phyloP scores from a whole-genome alignment of 2,888 invertebrate species.

The Polydesmus complanatus region DNA sequence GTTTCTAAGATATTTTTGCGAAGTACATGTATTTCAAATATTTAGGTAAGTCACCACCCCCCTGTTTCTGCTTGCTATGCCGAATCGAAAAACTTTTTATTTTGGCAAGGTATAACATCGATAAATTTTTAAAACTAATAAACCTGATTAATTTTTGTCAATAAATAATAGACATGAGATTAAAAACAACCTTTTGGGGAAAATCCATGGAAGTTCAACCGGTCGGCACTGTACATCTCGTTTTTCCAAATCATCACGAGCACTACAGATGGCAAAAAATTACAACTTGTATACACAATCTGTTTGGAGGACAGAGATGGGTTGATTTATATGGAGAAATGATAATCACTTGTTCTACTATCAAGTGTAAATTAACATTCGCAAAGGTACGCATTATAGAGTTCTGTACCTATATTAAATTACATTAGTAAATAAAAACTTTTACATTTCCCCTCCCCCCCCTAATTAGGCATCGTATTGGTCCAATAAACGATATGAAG shows the following conservation, averaged over 20 bases:
- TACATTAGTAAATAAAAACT: too few species aligned
- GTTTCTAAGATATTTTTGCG: neutral
- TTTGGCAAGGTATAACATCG: conserved; percentile 48
- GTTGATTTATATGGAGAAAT: conserved; percentile 76
- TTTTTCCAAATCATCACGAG: conserved; percentile 43
- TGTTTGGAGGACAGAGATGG: conserved; percentile 70
- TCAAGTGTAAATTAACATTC: conserved; percentile 62
- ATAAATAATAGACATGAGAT: conserved; percentile 54
- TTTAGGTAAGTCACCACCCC: conserved; percentile 67
- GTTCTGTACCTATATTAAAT: too few species aligned
- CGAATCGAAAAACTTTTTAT: conserved; percentile 56
- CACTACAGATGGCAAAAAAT: conserved; percentile 67
- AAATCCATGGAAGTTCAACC: conserved; percentile 83
- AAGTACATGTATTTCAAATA: neutral
- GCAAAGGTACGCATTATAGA: conserved; percentile 47
- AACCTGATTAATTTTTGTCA: conserved; percentile 14
- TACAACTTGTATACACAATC: conserved; percentile 71
- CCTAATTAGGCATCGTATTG: conserved; percentile 52
- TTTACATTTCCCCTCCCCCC: neutral
- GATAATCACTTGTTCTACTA: conserved; percentile 47
- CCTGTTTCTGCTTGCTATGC: conserved; percentile 69
- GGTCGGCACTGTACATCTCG: conserved; percentile 49
- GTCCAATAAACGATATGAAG: conserved; percentile 63
- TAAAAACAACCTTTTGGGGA: conserved; percentile 80
- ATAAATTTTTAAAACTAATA: neutral